Evolutionary conservation across 2,888 invertebrate species (phyloP).

Genomic region (Lasius fuliginosus): DNA sequence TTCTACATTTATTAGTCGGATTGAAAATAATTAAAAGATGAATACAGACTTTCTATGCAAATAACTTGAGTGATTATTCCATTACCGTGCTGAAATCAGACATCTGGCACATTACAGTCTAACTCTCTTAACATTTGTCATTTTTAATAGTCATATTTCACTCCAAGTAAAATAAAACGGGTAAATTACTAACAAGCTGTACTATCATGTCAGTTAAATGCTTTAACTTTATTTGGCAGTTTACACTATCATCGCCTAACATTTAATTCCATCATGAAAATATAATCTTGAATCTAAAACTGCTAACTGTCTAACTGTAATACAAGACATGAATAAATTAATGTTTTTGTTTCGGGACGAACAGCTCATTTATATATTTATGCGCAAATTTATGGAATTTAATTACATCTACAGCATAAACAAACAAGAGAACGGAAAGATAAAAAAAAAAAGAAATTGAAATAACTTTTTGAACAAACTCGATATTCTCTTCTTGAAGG

Average conservation of each 20-base stretch:
- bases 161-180: background rate
- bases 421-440: slow-evolving; percentile 30
- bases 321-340: background rate
- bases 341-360: background rate
- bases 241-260: slow-evolving; percentile 4
- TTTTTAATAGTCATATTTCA: slow-evolving; percentile 8
- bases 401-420: slow-evolving; percentile 27
- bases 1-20: slow-evolving; percentile 6
- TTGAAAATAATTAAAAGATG: slow-evolving; percentile 6
- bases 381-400: slow-evolving; percentile 44
- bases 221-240: background rate
- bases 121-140: slow-evolving; percentile 29
- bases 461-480: slow-evolving; percentile 50
- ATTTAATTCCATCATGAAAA: background rate
- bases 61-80: background rate
- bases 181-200: slow-evolving; percentile 22
- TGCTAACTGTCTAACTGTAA: too few species aligned
- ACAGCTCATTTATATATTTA: slow-evolving; percentile 36
- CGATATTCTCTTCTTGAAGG: slow-evolving; percentile 72
- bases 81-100: background rate
- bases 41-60: background rate
- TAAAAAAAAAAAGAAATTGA: background rate
- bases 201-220: background rate
- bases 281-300: background rate
- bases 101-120: background rate